Evolutionary conservation across 2,113 vertebrate genomes (phyloP), one percentile per base, ranked within the genome.

Genomic region (Pycnonotus jocosus): DNA sequence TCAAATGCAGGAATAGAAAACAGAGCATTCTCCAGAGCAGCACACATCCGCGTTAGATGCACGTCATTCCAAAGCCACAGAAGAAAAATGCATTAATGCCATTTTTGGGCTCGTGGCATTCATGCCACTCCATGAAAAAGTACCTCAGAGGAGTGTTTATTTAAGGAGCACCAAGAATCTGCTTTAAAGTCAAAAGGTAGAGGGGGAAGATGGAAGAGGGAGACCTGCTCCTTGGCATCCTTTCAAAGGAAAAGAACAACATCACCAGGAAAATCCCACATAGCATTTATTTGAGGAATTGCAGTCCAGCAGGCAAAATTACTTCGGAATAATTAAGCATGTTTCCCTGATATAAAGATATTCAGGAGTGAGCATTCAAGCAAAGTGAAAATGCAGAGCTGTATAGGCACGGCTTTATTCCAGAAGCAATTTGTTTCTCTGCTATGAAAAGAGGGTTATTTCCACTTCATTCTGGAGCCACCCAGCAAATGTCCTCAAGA

Each of bases 41-140:
- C 90, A 79, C 86, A 9, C 90, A 74, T 86, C 71, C 81, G 47
- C 73, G 65, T 93, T 74, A 74, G 86, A 62, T 7, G 40, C 48
- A 6, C 4, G 10, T 90, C 91, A 84, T 93, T 90, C 86, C 88
- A 86, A 94, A 96, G 68, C 88, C 57, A 2, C 88, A 61, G 91
- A 79, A 90, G 78, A 95, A 95, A 93, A 96, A 95, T 57, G 81
- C 88, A 90, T 94, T 89, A 86, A 86, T 95, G 96, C 90, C 92
- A 54, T 76, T 96, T 93, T 5, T 79, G 90, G 93, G 90, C 90
- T 94, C 76, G 3, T 2, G 12, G 57, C 2, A 4, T 35, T 37
- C 83, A 20, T 94, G 95, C 83, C 90, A 79, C 83, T 86, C 60
- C 4, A 19, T 50, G 45, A 88, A 64, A 69, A 96, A 77, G 69